These are phyloP conservation scores for Emydura subglobosa DNA, from an alignment of 2,113 vertebrate species.

Conservation along the genomic window DNA sequence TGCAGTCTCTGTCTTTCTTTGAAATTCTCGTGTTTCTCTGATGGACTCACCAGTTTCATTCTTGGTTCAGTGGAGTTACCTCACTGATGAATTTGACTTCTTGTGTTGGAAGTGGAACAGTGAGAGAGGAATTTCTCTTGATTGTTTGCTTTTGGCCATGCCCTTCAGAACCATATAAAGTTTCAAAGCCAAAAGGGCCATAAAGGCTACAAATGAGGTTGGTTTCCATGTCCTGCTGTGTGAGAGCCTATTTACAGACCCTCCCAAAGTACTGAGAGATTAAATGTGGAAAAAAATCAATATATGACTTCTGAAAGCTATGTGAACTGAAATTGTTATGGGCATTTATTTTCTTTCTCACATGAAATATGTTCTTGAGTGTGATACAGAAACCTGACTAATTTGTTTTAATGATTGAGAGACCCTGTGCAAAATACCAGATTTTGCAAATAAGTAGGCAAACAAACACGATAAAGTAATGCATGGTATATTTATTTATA, in stretches of 20 bases:
- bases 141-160: neutral
- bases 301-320: conserved; percentile 35
- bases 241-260: conserved; percentile 44
- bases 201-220: neutral
- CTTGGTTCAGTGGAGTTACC: neutral
- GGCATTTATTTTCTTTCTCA: conserved; percentile 18
- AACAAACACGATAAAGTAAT: neutral
- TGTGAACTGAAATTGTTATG: conserved; percentile 29
- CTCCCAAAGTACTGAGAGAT: conserved; percentile 46
- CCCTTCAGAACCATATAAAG: conserved; percentile 22
- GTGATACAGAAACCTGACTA: neutral
- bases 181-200: conserved; percentile 7
- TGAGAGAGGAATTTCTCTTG: conserved; percentile 1
- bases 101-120: neutral
- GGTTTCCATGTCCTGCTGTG: conserved; percentile 19
- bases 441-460: neutral
- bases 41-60: neutral
- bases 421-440: neutral
- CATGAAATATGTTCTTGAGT: neutral
- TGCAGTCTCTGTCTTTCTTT: conserved; percentile 27
- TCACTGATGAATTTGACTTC: neutral
- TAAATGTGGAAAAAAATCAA: conserved; percentile 53
- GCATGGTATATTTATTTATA: neutral
- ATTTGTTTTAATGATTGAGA: neutral
- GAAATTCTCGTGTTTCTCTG: neutral